phyloP scores from a whole-genome alignment of 2,888 invertebrate species.

The Tyria jacobaeae region DNA sequence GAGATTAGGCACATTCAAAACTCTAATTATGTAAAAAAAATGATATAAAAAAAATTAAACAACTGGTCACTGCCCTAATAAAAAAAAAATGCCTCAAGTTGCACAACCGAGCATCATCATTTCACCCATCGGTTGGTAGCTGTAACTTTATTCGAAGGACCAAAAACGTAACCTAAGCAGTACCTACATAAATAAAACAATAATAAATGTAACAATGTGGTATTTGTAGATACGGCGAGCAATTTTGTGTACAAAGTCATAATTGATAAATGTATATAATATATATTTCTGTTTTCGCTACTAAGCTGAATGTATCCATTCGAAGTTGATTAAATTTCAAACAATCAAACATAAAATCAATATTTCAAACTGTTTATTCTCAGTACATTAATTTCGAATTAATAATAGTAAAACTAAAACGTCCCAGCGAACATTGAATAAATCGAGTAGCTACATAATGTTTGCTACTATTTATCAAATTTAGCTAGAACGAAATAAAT shows the following conservation, averaged over 20 bases:
- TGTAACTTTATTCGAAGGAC: too few relatives aligned
- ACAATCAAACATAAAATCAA: neutral
- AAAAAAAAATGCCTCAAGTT: too few relatives aligned
- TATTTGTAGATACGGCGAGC: neutral
- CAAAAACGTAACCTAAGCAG: too few relatives aligned
- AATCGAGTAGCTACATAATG: neutral
- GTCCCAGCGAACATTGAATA: neutral
- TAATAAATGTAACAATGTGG: neutral
- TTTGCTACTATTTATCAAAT: too few relatives aligned
- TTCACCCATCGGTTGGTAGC: too few relatives aligned
- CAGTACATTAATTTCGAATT: neutral
- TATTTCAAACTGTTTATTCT: too few relatives aligned
- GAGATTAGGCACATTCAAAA: too few relatives aligned
- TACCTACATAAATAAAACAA: constrained; percentile 5
- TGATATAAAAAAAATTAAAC: too few relatives aligned
- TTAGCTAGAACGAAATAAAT: too few relatives aligned
- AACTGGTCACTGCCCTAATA: too few relatives aligned
- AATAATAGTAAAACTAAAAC: neutral
- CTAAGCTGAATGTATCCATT: neutral
- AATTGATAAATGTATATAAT: neutral
- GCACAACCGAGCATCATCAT: too few relatives aligned
- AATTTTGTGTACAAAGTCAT: neutral
- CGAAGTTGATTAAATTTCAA: neutral
- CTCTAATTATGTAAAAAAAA: too few relatives aligned
- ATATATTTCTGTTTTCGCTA: neutral